phyloP scores from a whole-genome alignment of 2,113 vertebrate genomes.

The Lampris megalopsis region DNA sequence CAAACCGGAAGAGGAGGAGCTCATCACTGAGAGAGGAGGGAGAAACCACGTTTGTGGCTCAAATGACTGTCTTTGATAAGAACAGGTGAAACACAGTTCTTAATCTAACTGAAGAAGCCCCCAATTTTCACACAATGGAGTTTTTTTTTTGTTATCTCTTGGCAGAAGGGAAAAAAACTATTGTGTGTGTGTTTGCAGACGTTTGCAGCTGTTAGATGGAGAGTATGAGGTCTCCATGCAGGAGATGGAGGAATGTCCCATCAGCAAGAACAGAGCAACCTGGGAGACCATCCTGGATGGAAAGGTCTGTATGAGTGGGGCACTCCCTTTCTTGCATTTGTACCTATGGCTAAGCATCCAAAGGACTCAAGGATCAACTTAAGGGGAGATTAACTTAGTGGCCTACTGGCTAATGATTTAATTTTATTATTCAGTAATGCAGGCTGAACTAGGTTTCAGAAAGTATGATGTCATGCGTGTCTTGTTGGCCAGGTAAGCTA shows the following conservation, averaged over 20 bases:
- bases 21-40: constrained; percentile 90
- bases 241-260: constrained; percentile 95
- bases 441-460: too few relatives aligned
- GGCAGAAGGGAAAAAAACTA: background rate
- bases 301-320: constrained; percentile 78
- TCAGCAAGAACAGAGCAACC: constrained; percentile 95
- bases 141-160: background rate
- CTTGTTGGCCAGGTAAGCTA: too few relatives aligned
- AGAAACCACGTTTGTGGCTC: constrained; percentile 93
- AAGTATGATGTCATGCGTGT: too few relatives aligned
- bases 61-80: constrained; percentile 99
- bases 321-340: background rate
- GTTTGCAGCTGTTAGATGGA: constrained; percentile 94
- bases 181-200: constrained; percentile 73
- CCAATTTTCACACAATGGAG: background rate
- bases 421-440: too few relatives aligned
- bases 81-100: constrained; percentile 86
- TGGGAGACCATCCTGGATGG: constrained; percentile 98
- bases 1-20: constrained; percentile 91
- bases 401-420: too few relatives aligned
- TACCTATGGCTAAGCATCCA: too few relatives aligned
- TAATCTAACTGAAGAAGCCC: too few relatives aligned
- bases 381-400: too few relatives aligned
- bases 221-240: constrained; percentile 99
- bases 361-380: too few relatives aligned